Conservation (phyloP, 2,888 invertebrate species). For the Tipula confusa region DNA sequence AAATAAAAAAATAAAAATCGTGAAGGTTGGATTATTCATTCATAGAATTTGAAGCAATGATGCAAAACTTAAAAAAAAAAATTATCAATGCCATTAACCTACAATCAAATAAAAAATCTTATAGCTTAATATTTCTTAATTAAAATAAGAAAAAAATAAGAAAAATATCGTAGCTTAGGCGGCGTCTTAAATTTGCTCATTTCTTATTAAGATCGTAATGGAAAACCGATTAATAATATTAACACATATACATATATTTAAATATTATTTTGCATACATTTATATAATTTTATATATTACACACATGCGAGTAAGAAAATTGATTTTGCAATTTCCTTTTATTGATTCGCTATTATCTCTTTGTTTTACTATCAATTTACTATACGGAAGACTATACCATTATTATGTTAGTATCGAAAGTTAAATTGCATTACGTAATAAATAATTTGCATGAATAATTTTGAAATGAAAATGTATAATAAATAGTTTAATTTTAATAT, state of each 20-base stretch:
- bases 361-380: background rate
- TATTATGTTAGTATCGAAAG: background rate
- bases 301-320: background rate
- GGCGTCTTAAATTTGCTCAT: background rate
- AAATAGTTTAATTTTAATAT: background rate
- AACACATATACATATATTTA: background rate
- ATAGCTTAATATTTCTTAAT: background rate
- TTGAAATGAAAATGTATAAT: background rate
- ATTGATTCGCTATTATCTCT: background rate
- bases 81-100: slow-evolving; percentile 25
- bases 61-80: background rate
- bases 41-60: background rate
- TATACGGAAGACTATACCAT: too few relatives aligned
- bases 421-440: background rate
- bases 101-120: background rate
- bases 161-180: background rate
- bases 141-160: background rate
- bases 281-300: background rate
- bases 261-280: background rate
- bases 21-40: slow-evolving; percentile 3
- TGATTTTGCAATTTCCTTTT: background rate
- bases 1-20: background rate
- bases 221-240: background rate
- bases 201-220: background rate
- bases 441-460: slow-evolving; percentile 8